A percentile compares a stretch with the other conserved stretches of the same genome.
Conservation (phyloP, 1,140 invertebrate genomes). For the Musca domestica region DNA sequence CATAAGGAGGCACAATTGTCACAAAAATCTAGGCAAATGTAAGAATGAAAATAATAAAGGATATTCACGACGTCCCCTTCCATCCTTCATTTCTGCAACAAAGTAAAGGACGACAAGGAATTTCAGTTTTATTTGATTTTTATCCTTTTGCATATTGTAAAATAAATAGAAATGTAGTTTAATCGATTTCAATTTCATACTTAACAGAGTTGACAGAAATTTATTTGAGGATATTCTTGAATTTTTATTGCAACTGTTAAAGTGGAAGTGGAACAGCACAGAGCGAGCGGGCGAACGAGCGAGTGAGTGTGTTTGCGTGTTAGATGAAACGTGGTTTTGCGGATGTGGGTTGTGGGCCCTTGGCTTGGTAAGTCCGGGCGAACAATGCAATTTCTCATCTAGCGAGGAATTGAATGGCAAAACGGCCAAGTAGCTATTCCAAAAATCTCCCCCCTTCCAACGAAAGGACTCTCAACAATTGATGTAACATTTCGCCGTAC, state of each 20-base stretch:
- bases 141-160: neutral
- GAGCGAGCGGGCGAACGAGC: no score
- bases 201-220: slow-evolving; percentile 30
- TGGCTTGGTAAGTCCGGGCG: neutral
- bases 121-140: slow-evolving; percentile 3
- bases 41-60: neutral
- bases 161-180: slow-evolving; percentile 28
- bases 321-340: slow-evolving; percentile 8
- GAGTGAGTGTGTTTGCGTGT: no score
- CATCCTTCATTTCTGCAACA: no score
- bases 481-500: neutral
- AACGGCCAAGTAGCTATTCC: no score
- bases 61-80: neutral
- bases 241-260: slow-evolving; percentile 28
- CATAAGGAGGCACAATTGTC: no score
- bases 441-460: neutral
- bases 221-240: slow-evolving; percentile 28
- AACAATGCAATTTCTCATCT: neutral
- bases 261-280: slow-evolving; percentile 8
- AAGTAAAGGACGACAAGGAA: no score
- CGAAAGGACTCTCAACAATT: neutral
- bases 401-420: no score
- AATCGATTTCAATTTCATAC: slow-evolving; percentile 29
- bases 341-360: neutral
- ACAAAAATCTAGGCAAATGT: no score